Evolutionary conservation across 2,888 invertebrate genomes (phyloP), one percentile per base, ranked within the genome.

Genomic region (Agrochola macilenta): DNA sequence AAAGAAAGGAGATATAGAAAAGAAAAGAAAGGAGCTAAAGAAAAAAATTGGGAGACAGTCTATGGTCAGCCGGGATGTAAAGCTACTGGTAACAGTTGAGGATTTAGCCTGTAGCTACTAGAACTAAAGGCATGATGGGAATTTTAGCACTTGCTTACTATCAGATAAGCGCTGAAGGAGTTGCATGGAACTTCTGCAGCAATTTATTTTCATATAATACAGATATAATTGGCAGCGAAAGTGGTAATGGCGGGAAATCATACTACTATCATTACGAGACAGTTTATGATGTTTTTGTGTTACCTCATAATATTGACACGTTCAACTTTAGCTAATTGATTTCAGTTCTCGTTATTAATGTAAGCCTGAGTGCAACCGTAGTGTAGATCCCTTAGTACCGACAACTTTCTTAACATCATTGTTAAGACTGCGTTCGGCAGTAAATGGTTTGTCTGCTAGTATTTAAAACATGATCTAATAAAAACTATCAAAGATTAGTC

Each of bases 191-290:
- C 69, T 82, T 82, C 64, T 75, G 57, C 9, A 20, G 8, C 14
- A 52, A 5, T 2, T 39, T 23, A 63, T 58, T 58, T 69, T 35
- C 2, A 66, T 39, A 35, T 20, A 49, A 26, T 54, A 60, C 30
- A 26, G 26, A 43, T 52, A 58, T 69, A 78, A 86, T 83, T 74
- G 73, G n/a, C 46, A 61, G 85, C 65, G 76, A 83, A 83, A 83
- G 83, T 78, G 23, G 61, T 54, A 63, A 57, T 54, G 61, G 20
- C 70, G 64, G 73, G 52, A 78, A 78, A 86, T 75, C n/a, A 61
- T 54, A 82, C 69, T 60, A 68, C 75, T 77, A 46, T 64, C 14
- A 63, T 74, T 69, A 74, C 35, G n/a, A 72, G 71, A 61, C 69
- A 30, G 64, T 66, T 72, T 39, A 1, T 4, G 14, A 52, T 85